Percentiles rank a stretch among this genome's conserved stretches.
Evolutionary conservation across 2,888 invertebrate species (phyloP).

Genomic region (Sarcophaga rosellei): DNA sequence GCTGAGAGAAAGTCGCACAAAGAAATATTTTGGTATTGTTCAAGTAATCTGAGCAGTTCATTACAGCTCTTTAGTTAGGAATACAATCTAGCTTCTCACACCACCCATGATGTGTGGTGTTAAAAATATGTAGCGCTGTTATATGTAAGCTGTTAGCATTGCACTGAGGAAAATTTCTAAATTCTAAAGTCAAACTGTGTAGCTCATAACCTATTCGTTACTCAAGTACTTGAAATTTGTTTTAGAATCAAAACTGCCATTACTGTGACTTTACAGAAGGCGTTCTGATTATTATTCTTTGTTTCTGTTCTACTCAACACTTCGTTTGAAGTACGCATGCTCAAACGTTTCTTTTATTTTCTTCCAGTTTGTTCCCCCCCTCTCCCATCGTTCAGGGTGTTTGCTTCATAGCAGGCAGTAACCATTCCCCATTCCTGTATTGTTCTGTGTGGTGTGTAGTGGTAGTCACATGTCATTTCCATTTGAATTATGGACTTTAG

Average conservation of each 20-base stretch:
- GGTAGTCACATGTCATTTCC: constrained; percentile 58
- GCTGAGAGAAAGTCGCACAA: too few relatives aligned
- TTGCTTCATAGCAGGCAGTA: constrained; percentile 3
- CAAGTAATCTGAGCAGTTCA: too few relatives aligned
- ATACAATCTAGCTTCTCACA: background rate
- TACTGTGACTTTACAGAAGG: constrained; percentile 27
- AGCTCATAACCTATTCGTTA: background rate
- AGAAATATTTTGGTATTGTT: too few relatives aligned
- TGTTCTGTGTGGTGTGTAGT: background rate
- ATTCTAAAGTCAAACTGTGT: background rate
- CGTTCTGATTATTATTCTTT: constrained; percentile 34
- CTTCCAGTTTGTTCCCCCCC: too few relatives aligned
- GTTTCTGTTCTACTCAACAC: background rate
- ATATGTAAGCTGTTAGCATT: too few relatives aligned
- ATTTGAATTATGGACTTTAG: constrained; percentile 65
- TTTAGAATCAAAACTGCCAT: background rate
- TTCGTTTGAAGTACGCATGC: constrained; percentile 25
- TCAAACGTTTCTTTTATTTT: background rate
- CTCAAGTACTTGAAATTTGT: background rate
- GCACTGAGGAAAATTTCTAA: too few relatives aligned
- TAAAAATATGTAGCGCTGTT: too few relatives aligned
- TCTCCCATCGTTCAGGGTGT: background rate
- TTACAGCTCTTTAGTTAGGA: background rate
- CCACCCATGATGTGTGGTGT: background rate
- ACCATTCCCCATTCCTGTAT: background rate